These are phyloP conservation scores for Atherinomorus stipes DNA, from an alignment of 2,113 vertebrate genomes.

Conservation along the genomic window DNA sequence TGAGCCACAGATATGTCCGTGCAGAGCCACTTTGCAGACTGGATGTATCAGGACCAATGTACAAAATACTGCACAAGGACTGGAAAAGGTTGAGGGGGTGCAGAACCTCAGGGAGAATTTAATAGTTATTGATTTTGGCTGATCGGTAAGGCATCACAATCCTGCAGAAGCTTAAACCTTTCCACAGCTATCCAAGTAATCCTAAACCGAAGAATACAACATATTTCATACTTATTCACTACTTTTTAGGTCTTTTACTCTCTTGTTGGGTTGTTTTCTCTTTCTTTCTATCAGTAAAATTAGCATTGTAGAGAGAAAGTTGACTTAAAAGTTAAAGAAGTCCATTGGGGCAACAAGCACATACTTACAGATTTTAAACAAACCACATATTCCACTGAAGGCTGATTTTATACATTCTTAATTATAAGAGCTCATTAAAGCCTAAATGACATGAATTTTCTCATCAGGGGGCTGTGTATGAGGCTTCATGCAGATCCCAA, in stretches of 20 bases:
- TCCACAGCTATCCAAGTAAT: background rate
- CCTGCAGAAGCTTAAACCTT: background rate
- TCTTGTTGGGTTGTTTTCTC: background rate
- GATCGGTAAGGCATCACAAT: conserved; percentile 12
- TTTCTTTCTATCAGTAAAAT: background rate
- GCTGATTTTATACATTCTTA: background rate
- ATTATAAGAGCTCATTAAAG: background rate
- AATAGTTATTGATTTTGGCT: conserved; percentile 19
- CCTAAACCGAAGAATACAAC: no score
- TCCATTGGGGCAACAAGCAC: background rate
- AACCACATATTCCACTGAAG: background rate
- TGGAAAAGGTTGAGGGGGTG: conserved; percentile 31
- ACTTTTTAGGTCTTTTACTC: no score
- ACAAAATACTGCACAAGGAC: conserved; percentile 63
- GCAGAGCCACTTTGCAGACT: conserved; percentile 50
- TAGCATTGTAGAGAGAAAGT: no score
- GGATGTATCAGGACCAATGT: conserved; percentile 64
- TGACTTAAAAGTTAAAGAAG: background rate
- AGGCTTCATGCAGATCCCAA: no score
- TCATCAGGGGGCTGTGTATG: background rate
- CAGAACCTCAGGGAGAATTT: conserved; percentile 33
- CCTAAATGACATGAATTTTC: background rate
- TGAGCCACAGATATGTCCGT: conserved; percentile 54
- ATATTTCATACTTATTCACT: no score
- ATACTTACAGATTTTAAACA: background rate